These are phyloP conservation scores for Oplegnathus fasciatus DNA, from an alignment of 2,113 vertebrate species.

Conservation along the genomic window DNA sequence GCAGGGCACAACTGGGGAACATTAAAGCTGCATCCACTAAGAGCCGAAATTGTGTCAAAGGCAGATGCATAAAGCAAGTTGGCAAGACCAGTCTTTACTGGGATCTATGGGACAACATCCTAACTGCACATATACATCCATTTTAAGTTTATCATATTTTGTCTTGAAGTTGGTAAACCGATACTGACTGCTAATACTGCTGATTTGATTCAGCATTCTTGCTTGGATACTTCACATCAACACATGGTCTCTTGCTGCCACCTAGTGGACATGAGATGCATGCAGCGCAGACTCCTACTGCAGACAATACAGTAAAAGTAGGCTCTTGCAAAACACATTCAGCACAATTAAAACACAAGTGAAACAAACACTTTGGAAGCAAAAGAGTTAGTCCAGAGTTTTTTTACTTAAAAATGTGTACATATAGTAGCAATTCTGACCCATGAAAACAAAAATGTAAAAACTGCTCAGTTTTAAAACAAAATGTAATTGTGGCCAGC, in stretches of 20 bases:
- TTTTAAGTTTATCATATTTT: neutral
- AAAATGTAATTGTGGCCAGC: conserved; percentile 53
- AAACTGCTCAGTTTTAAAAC: conserved; percentile 54
- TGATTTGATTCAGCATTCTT: neutral
- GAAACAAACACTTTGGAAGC: neutral
- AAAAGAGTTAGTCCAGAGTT: neutral
- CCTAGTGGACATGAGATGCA: conserved; percentile 47
- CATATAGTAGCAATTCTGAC: conserved; percentile 58
- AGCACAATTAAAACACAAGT: neutral
- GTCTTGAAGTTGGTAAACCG: neutral
- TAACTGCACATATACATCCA: neutral
- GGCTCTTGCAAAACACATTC: neutral
- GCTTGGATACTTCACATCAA: neutral
- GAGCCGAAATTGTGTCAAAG: neutral
- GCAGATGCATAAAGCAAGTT: neutral
- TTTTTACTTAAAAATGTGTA: conserved; percentile 77
- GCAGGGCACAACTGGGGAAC: conserved; percentile 10
- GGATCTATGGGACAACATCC: neutral
- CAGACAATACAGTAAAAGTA: neutral
- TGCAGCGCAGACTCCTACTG: no score
- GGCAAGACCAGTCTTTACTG: neutral
- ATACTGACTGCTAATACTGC: neutral
- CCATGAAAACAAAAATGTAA: conserved; percentile 67
- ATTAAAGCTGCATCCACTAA: conserved; percentile 5
- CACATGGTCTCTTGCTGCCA: conserved; percentile 43